phyloP scores from a whole-genome alignment of 2,113 vertebrate species.

The Oncorhynchus gorbuscha region DNA sequence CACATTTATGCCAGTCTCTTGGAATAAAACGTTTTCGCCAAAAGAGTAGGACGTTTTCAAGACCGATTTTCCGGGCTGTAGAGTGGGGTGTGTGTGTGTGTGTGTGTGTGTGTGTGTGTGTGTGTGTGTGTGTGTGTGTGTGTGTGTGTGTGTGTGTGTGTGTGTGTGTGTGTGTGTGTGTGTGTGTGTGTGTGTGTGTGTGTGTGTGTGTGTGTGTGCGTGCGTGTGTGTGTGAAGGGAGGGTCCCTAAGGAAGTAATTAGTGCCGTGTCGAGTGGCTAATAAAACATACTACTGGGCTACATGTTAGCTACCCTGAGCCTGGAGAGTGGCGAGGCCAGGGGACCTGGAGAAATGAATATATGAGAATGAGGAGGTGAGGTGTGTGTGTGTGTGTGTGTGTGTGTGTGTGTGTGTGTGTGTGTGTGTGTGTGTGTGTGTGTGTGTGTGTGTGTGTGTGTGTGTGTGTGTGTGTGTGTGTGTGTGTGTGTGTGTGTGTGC shows the following conservation, averaged over 20 bases:
- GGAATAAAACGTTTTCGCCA: constrained; percentile 59
- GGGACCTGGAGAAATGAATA: constrained; percentile 28
- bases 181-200: too few relatives aligned
- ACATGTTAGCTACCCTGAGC: constrained; percentile 58
- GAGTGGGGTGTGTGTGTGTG: constrained; percentile 28
- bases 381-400: too few relatives aligned
- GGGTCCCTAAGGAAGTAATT: constrained; percentile 77
- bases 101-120: too few relatives aligned
- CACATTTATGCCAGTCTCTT: constrained; percentile 56
- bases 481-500: too few relatives aligned
- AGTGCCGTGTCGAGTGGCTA: constrained; percentile 68
- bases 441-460: too few relatives aligned
- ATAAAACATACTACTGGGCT: constrained; percentile 68
- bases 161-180: not conserved
- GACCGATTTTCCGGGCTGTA: constrained; percentile 57
- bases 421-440: too few relatives aligned
- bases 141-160: too few relatives aligned
- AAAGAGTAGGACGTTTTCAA: constrained; percentile 49
- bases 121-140: constrained; percentile 12
- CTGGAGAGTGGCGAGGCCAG: constrained; percentile 34
- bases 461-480: too few relatives aligned
- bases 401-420: too few relatives aligned
- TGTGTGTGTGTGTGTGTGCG: not conserved
- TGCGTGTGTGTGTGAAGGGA: constrained; percentile 23
- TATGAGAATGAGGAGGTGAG: constrained; percentile 10